These are phyloP conservation scores for Cynocephalus volans DNA, from an alignment of 2,113 vertebrate genomes.

Conservation along the genomic window DNA sequence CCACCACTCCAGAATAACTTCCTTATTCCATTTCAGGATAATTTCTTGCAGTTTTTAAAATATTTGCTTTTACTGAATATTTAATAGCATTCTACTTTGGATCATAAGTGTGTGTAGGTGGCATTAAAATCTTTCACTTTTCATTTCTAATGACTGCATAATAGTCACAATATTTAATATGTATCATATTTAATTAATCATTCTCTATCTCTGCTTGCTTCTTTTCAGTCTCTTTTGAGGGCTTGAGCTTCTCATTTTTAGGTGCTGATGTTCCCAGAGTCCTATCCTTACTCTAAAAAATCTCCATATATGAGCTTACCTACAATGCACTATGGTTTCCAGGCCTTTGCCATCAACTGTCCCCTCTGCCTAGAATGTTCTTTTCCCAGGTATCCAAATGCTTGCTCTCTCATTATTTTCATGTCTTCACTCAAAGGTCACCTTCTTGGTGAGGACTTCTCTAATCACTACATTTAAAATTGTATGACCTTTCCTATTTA, in stretches of 20 bases:
- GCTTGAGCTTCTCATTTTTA: background rate
- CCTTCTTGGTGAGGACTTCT: background rate
- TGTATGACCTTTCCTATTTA: background rate
- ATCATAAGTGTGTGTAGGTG: background rate
- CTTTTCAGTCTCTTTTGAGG: background rate
- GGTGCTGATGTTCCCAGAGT: background rate
- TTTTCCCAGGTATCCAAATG: background rate
- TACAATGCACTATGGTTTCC: background rate
- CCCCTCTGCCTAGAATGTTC: background rate
- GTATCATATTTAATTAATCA: background rate
- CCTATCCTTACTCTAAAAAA: background rate
- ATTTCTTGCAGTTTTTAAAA: conserved; percentile 26
- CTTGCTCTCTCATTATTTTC: background rate
- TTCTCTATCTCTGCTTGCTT: background rate
- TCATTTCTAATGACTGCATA: background rate
- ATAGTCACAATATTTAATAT: background rate
- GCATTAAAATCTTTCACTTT: conserved; percentile 31
- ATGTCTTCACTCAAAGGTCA: background rate
- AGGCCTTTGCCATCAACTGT: background rate
- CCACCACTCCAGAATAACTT: background rate
- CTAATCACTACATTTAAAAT: background rate
- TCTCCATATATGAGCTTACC: background rate
- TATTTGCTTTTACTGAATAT: background rate
- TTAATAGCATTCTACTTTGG: background rate
- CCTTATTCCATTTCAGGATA: background rate